Evolutionary conservation across 2,113 vertebrate genomes (phyloP).

Genomic region (Gambusia affinis): DNA sequence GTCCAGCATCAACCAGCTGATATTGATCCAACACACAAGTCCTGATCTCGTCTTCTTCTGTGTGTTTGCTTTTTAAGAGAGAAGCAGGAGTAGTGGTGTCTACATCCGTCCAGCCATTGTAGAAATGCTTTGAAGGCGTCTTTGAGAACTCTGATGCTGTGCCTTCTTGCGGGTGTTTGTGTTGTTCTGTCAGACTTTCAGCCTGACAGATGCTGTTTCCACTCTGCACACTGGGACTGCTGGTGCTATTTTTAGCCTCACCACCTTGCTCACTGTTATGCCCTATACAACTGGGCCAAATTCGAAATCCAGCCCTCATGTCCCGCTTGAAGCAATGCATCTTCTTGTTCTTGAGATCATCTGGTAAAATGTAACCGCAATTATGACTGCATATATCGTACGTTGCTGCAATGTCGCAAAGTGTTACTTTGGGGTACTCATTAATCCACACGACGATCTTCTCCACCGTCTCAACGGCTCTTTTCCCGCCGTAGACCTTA

Average conservation of each 20-base stretch:
- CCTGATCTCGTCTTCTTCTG: background rate
- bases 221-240: background rate
- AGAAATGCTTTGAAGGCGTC: background rate
- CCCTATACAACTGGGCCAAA: conserved; percentile 24
- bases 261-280: background rate
- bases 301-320: conserved; percentile 32
- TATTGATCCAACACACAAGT: conserved; percentile 5
- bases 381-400: conserved; percentile 19
- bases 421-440: conserved; percentile 46
- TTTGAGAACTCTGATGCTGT: background rate
- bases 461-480: background rate
- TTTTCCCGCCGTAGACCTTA: background rate
- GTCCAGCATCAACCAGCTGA: background rate
- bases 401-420: conserved; percentile 55
- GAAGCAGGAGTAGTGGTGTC: conserved; percentile 25
- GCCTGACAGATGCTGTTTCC: conserved; percentile 4
- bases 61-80: conserved; percentile 12
- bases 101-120: conserved; percentile 4
- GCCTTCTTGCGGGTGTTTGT: background rate
- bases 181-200: conserved; percentile 8
- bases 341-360: conserved; percentile 40
- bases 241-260: conserved; percentile 9
- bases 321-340: conserved; percentile 63
- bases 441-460: conserved; percentile 19
- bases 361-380: conserved; percentile 43